phyloP scores from a whole-genome alignment of 2,888 invertebrate species.

The Eupeodes luniger region DNA sequence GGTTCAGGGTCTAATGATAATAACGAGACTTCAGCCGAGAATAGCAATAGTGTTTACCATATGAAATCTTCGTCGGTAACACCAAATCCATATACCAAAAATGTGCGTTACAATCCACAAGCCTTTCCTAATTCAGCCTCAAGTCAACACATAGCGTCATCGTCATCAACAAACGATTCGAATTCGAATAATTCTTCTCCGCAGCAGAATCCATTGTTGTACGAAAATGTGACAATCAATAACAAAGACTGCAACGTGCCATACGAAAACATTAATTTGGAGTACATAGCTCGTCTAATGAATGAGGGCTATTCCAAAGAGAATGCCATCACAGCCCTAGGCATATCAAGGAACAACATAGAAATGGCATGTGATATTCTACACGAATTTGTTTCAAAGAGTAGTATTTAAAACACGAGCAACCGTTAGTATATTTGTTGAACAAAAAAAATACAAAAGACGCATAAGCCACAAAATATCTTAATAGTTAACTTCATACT shows the following conservation, averaged over 20 bases:
- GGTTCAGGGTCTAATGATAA: constrained; percentile 44
- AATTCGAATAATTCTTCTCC: constrained; percentile 29
- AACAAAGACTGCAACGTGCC: constrained; percentile 86
- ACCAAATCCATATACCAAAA: constrained; percentile 68
- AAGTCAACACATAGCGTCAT: constrained; percentile 68
- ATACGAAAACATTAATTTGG: constrained; percentile 95
- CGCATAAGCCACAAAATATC: constrained; percentile 49
- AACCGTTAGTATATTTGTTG: constrained; percentile 44
- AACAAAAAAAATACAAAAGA: constrained; percentile 31
- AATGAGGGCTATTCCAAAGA: constrained; percentile 96
- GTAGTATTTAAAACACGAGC: constrained; percentile 80
- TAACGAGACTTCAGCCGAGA: constrained; percentile 61
- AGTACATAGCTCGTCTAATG: constrained; percentile 94
- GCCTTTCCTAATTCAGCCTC: constrained; percentile 72
- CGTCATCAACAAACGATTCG: constrained; percentile 72
- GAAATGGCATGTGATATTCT: constrained; percentile 98
- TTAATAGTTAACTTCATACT: constrained; percentile 56
- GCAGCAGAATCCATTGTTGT: constrained; percentile 81
- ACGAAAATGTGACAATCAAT: constrained; percentile 85
- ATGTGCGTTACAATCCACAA: constrained; percentile 71
- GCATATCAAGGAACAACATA: constrained; percentile 96
- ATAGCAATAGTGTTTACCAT: constrained; percentile 67
- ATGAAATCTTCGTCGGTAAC: constrained; percentile 51
- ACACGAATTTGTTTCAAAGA: constrained; percentile 93
- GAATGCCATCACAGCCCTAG: constrained; percentile 95